Evolutionary conservation across 2,888 invertebrate genomes (phyloP).

Genomic region (Leucophenga montana): DNA sequence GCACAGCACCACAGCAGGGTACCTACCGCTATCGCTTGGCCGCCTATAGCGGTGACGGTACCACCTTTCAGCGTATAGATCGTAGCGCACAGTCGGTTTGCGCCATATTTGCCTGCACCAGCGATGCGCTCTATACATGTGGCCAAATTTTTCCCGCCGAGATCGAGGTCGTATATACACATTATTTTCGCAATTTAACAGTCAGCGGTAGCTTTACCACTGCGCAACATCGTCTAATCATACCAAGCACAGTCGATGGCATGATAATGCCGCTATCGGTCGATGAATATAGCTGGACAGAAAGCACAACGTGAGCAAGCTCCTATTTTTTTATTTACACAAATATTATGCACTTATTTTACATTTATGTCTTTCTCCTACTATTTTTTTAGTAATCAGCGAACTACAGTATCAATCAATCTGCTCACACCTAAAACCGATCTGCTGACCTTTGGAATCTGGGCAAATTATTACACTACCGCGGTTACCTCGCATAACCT

Average conservation of each 20-base stretch:
- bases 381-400: constrained; percentile 27
- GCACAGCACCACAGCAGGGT: constrained; percentile 37
- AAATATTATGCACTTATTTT: not conserved
- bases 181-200: constrained; percentile 58
- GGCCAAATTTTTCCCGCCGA: constrained; percentile 61
- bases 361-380: too few species aligned
- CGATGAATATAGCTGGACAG: constrained; percentile 52
- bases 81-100: constrained; percentile 74
- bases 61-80: constrained; percentile 67
- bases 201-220: constrained; percentile 59
- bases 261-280: constrained; percentile 57
- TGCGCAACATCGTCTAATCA: constrained; percentile 56
- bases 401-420: constrained; percentile 42
- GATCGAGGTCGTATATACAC: constrained; percentile 48
- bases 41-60: constrained; percentile 58
- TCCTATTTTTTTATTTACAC: not conserved
- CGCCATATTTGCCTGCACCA: constrained; percentile 74
- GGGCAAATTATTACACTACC: constrained; percentile 62
- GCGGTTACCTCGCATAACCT: constrained; percentile 53
- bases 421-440: constrained; percentile 55
- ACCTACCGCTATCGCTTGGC: constrained; percentile 66
- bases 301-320: constrained; percentile 38
- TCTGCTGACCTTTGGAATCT: constrained; percentile 70
- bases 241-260: constrained; percentile 65
- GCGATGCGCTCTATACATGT: constrained; percentile 69